phyloP scores from a whole-genome alignment of 2,888 invertebrate genomes.

The Polymixis lichenea region DNA sequence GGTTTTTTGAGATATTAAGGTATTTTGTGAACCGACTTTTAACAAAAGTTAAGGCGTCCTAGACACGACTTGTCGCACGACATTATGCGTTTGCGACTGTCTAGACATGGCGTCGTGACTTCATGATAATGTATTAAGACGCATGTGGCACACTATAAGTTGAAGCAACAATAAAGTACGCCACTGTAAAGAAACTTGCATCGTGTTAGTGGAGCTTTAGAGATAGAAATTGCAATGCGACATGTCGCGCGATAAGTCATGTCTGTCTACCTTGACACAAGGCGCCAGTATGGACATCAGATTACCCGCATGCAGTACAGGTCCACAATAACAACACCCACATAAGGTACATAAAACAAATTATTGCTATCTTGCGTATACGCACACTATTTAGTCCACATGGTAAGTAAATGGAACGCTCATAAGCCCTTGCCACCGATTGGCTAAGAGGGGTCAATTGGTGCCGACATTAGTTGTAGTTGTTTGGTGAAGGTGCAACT shows the following conservation, averaged over 20 bases:
- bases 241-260: constrained; percentile 4
- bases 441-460: constrained; percentile 19
- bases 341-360: constrained; percentile 45
- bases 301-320: constrained; percentile 35
- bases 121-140: neutral
- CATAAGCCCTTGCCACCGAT: constrained; percentile 35
- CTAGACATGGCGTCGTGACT: too few species aligned
- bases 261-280: neutral
- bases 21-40: constrained; percentile 35
- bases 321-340: constrained; percentile 42
- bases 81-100: neutral
- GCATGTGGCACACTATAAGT: neutral
- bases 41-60: neutral
- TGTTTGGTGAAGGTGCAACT: constrained; percentile 39
- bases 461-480: constrained; percentile 25
- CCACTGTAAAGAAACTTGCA: neutral
- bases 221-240: neutral
- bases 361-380: constrained; percentile 60
- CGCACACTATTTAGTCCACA: constrained; percentile 44
- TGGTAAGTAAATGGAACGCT: constrained; percentile 40
- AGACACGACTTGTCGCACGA: constrained; percentile 6
- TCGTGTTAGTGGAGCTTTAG: too few species aligned
- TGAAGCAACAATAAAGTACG: neutral
- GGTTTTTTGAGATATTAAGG: constrained; percentile 7
- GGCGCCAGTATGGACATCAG: neutral